These are phyloP conservation scores for Hoplodrina blanda DNA, from an alignment of 2,888 invertebrate genomes.

Conservation along the genomic window DNA sequence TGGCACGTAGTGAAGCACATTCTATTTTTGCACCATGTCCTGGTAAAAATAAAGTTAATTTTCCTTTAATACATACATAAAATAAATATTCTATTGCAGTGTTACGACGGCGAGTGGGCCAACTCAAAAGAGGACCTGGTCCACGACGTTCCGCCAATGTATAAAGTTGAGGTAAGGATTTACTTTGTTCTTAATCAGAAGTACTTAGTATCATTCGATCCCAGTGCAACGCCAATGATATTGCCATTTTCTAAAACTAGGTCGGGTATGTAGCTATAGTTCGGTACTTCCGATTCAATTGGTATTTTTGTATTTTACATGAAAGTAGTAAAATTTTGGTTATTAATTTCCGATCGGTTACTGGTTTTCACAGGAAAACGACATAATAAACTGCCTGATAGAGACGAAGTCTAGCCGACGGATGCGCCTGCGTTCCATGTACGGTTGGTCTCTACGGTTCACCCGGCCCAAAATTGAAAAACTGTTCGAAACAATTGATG, in stretches of 20 bases:
- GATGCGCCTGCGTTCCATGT: slow-evolving; percentile 96
- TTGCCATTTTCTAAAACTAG: no score
- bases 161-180: slow-evolving; percentile 74
- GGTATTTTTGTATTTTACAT: no score
- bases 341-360: neutral
- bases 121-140: slow-evolving; percentile 69
- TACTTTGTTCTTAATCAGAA: neutral
- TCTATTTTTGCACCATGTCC: no score
- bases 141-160: slow-evolving; percentile 76
- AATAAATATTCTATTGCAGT: slow-evolving; percentile 67
- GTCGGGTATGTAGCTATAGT: no score
- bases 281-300: no score
- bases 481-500: slow-evolving; percentile 96
- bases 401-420: slow-evolving; percentile 97
- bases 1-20: no score
- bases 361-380: slow-evolving; percentile 91
- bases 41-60: no score
- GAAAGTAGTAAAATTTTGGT: no score
- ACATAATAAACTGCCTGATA: slow-evolving; percentile 95
- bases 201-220: no score
- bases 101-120: slow-evolving; percentile 82
- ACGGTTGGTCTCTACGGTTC: slow-evolving; percentile 96
- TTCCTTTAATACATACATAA: neutral
- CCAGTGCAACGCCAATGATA: no score
- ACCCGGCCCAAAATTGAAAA: slow-evolving; percentile 95